phyloP scores from a whole-genome alignment of 1,140 invertebrate genomes.

The Zaprionus vittiger region DNA sequence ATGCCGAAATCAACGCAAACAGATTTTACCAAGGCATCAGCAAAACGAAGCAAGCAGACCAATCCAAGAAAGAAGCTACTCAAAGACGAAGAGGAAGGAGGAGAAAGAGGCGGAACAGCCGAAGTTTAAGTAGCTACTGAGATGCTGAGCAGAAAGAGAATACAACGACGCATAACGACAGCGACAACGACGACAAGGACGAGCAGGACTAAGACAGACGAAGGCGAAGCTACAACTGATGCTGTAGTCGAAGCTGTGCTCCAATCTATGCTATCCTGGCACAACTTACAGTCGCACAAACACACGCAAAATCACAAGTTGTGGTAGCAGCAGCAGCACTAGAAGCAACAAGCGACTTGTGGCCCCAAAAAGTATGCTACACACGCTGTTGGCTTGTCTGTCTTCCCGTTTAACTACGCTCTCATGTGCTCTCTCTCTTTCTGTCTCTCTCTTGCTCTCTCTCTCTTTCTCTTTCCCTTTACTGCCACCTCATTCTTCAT shows the following conservation, averaged over 20 bases:
- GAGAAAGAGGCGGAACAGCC: background rate
- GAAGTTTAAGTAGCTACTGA: slow-evolving; percentile 38
- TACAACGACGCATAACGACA: slow-evolving; percentile 30
- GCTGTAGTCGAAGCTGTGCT: slow-evolving; percentile 35
- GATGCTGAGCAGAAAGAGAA: slow-evolving; percentile 1
- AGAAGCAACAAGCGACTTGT: slow-evolving; percentile 30
- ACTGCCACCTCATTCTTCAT: background rate
- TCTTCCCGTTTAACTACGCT: background rate
- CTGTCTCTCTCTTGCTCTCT: background rate
- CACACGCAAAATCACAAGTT: slow-evolving; percentile 58
- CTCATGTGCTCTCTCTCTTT: background rate
- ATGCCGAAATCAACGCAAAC: slow-evolving; percentile 83
- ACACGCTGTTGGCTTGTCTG: slow-evolving; percentile 4
- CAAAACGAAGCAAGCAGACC: slow-evolving; percentile 46
- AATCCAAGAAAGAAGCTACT: slow-evolving; percentile 4
- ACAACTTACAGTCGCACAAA: slow-evolving; percentile 61
- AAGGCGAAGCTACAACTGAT: slow-evolving; percentile 13
- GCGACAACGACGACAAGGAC: background rate
- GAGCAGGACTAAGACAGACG: slow-evolving; percentile 1
- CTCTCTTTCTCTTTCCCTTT: background rate
- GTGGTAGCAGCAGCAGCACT: background rate
- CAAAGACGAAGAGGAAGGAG: no score
- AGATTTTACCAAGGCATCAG: slow-evolving; percentile 78
- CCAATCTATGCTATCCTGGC: slow-evolving; percentile 49
- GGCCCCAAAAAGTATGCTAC: slow-evolving; percentile 37